Percentiles rank a stretch among this genome's conserved stretches.
These are phyloP conservation scores for Lycodopsis pacificus DNA, from an alignment of 2,797 vertebrate genomes.

Conservation along the genomic window DNA sequence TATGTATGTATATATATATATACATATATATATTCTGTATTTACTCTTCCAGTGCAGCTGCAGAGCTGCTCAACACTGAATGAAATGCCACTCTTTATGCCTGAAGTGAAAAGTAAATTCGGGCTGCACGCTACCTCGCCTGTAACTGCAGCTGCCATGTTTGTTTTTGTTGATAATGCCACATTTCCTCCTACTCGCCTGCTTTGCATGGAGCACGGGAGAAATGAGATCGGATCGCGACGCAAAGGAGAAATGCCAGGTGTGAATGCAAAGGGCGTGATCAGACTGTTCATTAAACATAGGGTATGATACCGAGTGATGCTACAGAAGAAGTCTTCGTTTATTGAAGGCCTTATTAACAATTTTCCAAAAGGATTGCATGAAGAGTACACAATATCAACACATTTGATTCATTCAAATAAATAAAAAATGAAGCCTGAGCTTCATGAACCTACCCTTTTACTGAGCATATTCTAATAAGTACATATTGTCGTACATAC, in stretches of 20 bases:
- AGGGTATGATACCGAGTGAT: neutral
- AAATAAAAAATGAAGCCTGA: neutral
- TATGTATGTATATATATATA: too few relatives aligned
- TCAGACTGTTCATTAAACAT: conserved; percentile 36
- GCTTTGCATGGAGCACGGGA: conserved; percentile 43
- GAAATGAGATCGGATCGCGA: conserved; percentile 43
- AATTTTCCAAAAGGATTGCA: neutral
- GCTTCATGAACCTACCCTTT: neutral
- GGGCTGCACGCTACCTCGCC: neutral
- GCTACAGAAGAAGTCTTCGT: neutral
- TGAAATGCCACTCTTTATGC: conserved; percentile 24
- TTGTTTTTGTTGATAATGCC: conserved; percentile 58
- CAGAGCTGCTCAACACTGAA: neutral
- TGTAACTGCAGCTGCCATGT: conserved; percentile 50
- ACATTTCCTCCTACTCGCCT: conserved; percentile 41
- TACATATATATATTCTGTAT: too few relatives aligned
- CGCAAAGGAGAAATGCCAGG: conserved; percentile 43
- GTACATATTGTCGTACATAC: neutral
- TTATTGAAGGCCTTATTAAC: neutral
- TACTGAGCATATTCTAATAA: neutral
- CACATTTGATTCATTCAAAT: neutral
- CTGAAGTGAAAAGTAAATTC: conserved; percentile 25
- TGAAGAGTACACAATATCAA: neutral
- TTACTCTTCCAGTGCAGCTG: conserved; percentile 3
- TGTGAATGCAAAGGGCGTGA: conserved; percentile 46